Conservation (phyloP, 1,140 invertebrate species). For the Oscheius sp. region DNA sequence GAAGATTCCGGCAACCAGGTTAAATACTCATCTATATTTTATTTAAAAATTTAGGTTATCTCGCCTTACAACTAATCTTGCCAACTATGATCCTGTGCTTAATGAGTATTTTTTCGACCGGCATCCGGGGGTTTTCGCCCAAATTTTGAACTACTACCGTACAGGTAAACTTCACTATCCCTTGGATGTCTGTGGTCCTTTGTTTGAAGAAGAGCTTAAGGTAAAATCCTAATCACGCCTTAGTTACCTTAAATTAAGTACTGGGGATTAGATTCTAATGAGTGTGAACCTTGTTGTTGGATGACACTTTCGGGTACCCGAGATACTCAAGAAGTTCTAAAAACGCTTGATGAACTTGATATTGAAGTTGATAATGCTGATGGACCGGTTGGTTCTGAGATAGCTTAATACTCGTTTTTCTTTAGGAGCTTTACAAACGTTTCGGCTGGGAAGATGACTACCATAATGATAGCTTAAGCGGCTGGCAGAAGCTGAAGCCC, state of each 20-base stretch:
- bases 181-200: constrained; percentile 68
- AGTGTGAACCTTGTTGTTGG: constrained; percentile 93
- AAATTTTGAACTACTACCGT: constrained; percentile 82
- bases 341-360: constrained; percentile 50
- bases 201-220: constrained; percentile 86
- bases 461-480: constrained; percentile 53
- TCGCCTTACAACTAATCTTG: constrained; percentile 80
- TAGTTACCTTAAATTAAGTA: constrained; percentile 73
- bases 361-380: constrained; percentile 56
- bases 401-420: neutral
- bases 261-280: constrained; percentile 90
- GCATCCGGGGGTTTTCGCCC: constrained; percentile 94
- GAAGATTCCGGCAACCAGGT: constrained; percentile 86
- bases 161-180: constrained; percentile 79
- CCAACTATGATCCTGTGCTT: constrained; percentile 90
- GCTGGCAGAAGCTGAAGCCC: constrained; percentile 68
- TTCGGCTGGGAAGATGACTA: constrained; percentile 60
- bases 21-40: constrained; percentile 62
- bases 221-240: constrained; percentile 27
- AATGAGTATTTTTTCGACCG: constrained; percentile 99
- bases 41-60: constrained; percentile 25
- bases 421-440: constrained; percentile 49
- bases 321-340: constrained; percentile 69
- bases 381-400: constrained; percentile 9
- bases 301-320: constrained; percentile 82